Base-by-base conservation (phyloP, 1,140 invertebrate species). In the Drosophila mojavensis region DNA sequence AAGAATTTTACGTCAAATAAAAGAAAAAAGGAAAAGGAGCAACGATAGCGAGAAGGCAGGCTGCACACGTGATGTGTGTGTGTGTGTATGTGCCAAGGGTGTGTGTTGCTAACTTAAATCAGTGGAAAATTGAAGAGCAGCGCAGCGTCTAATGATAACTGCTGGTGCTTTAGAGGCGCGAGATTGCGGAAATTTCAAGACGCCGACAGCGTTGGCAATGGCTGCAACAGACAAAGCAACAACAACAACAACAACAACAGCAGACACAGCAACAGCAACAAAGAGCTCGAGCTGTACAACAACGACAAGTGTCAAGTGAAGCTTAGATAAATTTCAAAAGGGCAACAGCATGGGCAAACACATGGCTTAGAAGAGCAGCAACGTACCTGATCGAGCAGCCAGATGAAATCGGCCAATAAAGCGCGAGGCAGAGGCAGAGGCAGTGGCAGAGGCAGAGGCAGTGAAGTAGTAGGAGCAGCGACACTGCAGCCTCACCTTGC, bases 301-400 rank as follows among this genome's bases (percentile, higher is more conserved):
- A 63, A 86, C 83, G 83, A 86, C 83, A 86, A 86, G 83, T 86
- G 83, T 86, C 83, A 88, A 89, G 80, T 78, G 84, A 83, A 72
- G 80, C 84, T 89, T 89, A 88, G 83, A 88, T 88, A 88, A 88
- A 88, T 88, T 88, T 88, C 89, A 89, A 86, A 88, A 88, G 84
- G 84, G 84, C 83, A 88, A 88, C 77, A 89, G 73, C 83, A 79
- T 83, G 53, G 67, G 64, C 55, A 41, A 60, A 60, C 58, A 62
- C 70, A 39, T 56, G 69, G 43, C 56, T 62, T 67, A 67, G 63
- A 67, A 60, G 6, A 33, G 54, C 28, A 48, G 13, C 13, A 53
- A 39, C 20, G 30, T 43, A 17, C 41, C 55, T 48, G 58, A 60
- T 60, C 43, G 58, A 60, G 58, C n/a, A 43, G 28, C 55, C 17